phyloP scores from a whole-genome alignment of 2,888 invertebrate species.

The Rhagium mordax region DNA sequence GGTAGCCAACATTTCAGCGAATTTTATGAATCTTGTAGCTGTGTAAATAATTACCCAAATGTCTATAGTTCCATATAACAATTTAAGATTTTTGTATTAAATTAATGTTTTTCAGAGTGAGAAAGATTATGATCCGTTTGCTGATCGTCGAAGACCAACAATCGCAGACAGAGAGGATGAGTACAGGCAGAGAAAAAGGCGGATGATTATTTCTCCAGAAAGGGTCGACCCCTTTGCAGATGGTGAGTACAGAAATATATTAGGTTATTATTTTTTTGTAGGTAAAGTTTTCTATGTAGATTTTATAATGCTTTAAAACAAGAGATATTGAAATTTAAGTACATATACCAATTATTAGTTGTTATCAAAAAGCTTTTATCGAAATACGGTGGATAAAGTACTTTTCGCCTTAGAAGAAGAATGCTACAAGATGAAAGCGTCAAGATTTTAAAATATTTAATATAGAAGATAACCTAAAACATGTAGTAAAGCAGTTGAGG shows the following conservation, averaged over 20 bases:
- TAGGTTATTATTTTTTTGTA: background rate
- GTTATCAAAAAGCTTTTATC: too few species aligned
- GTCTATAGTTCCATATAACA: conserved; percentile 3
- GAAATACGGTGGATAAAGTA: too few species aligned
- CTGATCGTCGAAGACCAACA: conserved; percentile 90
- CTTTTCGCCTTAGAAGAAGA: too few species aligned
- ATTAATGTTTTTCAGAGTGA: conserved; percentile 77
- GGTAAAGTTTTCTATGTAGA: background rate
- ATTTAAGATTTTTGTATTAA: background rate
- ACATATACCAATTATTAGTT: background rate
- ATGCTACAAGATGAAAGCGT: too few species aligned
- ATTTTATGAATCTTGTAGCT: too few species aligned
- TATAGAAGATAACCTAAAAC: too few species aligned
- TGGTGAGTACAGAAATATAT: conserved; percentile 77
- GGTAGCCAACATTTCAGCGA: too few species aligned
- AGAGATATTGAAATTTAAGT: conserved; percentile 34
- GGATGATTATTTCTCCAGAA: conserved; percentile 97
- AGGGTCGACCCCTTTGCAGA: conserved; percentile 98
- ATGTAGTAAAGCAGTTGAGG: too few species aligned
- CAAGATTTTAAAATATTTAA: too few species aligned
- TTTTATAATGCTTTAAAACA: conserved; percentile 21
- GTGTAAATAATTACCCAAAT: too few species aligned
- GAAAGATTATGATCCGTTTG: conserved; percentile 96
- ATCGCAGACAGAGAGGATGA: conserved; percentile 98
- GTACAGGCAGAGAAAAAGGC: conserved; percentile 89